Base-by-base conservation (phyloP, 2,888 invertebrate genomes). In the Acleris emargana region DNA sequence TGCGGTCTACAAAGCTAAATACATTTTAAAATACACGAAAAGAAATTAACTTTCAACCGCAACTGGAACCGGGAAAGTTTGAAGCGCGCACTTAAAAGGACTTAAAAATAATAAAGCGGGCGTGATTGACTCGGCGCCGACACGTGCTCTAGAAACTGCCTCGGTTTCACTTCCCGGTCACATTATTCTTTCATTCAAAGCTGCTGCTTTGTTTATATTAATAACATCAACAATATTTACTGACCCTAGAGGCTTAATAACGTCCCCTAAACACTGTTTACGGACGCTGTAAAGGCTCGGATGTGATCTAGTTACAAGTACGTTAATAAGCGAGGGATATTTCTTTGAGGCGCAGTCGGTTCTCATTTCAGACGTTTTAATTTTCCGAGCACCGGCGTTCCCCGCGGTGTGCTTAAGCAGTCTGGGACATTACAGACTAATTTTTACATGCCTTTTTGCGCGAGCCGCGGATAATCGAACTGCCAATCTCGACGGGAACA, bases 11-110 rank as follows among this genome's bases (percentile, higher is more conserved):
- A 90, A 91, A 91, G 89, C 85, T 82, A 90, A 91, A 91, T 91
- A 90, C 90, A 91, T 89, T 91, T 91, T 86, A 90, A 90, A 91
- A 91, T 88, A 90, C 88, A 91, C 89, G 86, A 86, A 91, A 91
- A 91, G 90, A 92, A 90, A 91, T 92, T 91, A 91, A 91, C 91
- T 91, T 91, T 82, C 81, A 78, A 78, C 75, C 78, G 80, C 78
- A 81, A 81, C 81, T 77, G 77, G 78, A 81, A 82, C 80, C 83
- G 89, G 84, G 84, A 86, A 90, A 89, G 82, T 91, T 91, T 84
- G 78, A 77, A 86, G 84, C 85, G 81, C 83, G 83, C 84, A 84
- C 84, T 87, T 82, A 78, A 76, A 80, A 81, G 76, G 87, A 88
- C 89, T 89, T 89, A 86, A 86, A 89, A 91, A 91, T 90, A 89